Conservation (phyloP, 2,113 vertebrate species). For the Macrotus californicus region DNA sequence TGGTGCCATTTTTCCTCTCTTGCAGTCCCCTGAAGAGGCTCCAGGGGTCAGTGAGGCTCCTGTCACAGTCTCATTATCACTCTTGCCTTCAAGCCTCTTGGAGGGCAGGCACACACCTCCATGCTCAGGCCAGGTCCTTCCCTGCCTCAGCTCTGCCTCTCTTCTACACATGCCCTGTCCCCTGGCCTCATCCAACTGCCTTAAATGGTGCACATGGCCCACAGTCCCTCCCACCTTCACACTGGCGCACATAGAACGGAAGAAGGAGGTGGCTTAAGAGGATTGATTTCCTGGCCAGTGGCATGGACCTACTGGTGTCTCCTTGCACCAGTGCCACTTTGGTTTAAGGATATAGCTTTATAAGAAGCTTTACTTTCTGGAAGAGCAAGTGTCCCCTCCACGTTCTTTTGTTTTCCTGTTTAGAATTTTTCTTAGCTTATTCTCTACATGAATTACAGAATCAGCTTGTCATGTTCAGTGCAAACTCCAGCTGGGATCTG, state of each 20-base stretch:
- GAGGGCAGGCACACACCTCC: accelerated
- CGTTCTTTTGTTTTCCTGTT: background rate
- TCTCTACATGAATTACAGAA: background rate
- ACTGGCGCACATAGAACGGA: accelerated
- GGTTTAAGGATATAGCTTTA: accelerated
- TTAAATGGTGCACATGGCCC: accelerated
- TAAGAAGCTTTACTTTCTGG: background rate
- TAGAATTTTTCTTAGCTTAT: background rate
- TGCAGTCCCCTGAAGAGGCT: background rate
- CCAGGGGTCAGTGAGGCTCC: too few relatives aligned
- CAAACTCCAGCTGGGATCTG: background rate
- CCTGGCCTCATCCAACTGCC: background rate
- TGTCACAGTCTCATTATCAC: accelerated
- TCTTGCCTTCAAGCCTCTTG: accelerated
- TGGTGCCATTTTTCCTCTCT: too few relatives aligned
- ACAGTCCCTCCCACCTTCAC: accelerated
- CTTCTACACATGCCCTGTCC: accelerated
- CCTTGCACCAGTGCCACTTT: accelerated
- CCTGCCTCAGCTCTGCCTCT: accelerated
- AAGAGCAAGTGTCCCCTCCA: background rate
- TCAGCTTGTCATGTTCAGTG: background rate
- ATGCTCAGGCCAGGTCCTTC: accelerated
- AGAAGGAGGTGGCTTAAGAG: accelerated
- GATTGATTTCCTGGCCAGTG: accelerated
- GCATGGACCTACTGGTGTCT: accelerated